Base-by-base conservation (phyloP, 2,888 invertebrate genomes). In the Fabriciana adippe region DNA sequence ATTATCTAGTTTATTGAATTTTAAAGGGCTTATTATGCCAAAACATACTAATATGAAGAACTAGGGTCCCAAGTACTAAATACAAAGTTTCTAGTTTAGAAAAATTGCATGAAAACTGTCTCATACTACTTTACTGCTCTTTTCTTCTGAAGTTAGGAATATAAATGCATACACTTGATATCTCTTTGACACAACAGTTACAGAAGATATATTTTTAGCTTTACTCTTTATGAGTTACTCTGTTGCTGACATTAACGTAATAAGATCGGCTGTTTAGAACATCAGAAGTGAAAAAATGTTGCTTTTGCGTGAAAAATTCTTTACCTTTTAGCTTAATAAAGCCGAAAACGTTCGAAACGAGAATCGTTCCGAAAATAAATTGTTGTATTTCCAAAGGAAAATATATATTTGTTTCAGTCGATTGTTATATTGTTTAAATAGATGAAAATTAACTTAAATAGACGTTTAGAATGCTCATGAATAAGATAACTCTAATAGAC, bases 231-330 rank as follows among this genome's bases (percentile, higher is more conserved):
- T 67, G 76, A 81, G 79, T 84, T 80, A 81, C 72, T 67, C 73
- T 77, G 76, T 69, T 76, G 75, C 73, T 77, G 77, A 79, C 81
- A 80, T 85, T 80, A 79, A 74, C 73, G 74, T 81, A 81, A 84
- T 82, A 76, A 77, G 76, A 75, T 79, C 72, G 68, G 64, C 60
- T 16, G 62, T 60, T 68, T 47, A 63, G 55, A 66, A 70, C 48
- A 65, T 57, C 65, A 66, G 61, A 66, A 66, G 56, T 50, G 62
- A 62, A 72, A 75, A 76, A 76, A 73, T 76, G 74, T 74, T 78
- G 75, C 73, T 75, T 77, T 75, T 76, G 76, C 78, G 74, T 74
- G 15, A 56, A 66, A 50, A 41, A 62, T 62, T 66, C 51, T 41
- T 66, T 56, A 62, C 55, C 51, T 55, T 67, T 55, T 18, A 21